A percentile compares a stretch with the other conserved stretches of the same genome.
phyloP scores from a whole-genome alignment of 2,797 vertebrate genomes.

The Kryptolebias ocellatus region DNA sequence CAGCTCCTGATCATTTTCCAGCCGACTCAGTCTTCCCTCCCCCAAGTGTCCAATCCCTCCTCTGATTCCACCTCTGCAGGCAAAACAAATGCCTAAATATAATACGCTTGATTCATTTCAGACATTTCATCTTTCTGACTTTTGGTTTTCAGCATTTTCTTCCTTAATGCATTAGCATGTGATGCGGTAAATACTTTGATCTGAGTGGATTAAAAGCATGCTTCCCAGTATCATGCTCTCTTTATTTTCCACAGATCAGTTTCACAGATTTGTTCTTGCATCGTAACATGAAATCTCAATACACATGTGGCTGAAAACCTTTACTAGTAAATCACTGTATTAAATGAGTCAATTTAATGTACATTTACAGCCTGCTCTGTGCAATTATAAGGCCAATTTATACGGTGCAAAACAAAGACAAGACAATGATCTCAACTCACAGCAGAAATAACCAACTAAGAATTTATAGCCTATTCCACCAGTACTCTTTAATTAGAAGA shows the following conservation, averaged over 20 bases:
- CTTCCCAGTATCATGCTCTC: not conserved
- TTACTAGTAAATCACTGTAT: not conserved
- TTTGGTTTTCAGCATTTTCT: constrained; percentile 9
- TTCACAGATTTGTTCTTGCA: not conserved
- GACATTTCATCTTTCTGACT: constrained; percentile 48
- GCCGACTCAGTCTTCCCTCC: constrained; percentile 35
- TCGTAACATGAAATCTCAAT: no score
- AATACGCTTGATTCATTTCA: constrained; percentile 53
- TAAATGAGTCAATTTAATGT: constrained; percentile 25
- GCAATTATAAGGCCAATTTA: constrained; percentile 38
- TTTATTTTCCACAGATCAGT: not conserved
- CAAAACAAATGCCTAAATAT: constrained; percentile 48
- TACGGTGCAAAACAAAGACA: constrained; percentile 29
- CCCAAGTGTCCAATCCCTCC: constrained; percentile 19
- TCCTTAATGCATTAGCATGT: constrained; percentile 11
- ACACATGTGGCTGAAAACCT: not conserved
- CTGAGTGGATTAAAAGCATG: not conserved
- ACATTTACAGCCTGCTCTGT: constrained; percentile 32
- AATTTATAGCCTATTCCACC: constrained; percentile 42
- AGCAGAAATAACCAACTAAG: constrained; percentile 38
- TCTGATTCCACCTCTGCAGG: constrained; percentile 20
- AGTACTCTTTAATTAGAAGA: constrained; percentile 54
- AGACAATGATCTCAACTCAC: constrained; percentile 14
- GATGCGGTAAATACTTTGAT: constrained; percentile 3
- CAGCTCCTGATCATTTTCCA: constrained; percentile 50